Evolutionary conservation across 1,140 invertebrate species (phyloP), one percentile per base, ranked within the genome.

Genomic region (Pteromalus puparum): DNA sequence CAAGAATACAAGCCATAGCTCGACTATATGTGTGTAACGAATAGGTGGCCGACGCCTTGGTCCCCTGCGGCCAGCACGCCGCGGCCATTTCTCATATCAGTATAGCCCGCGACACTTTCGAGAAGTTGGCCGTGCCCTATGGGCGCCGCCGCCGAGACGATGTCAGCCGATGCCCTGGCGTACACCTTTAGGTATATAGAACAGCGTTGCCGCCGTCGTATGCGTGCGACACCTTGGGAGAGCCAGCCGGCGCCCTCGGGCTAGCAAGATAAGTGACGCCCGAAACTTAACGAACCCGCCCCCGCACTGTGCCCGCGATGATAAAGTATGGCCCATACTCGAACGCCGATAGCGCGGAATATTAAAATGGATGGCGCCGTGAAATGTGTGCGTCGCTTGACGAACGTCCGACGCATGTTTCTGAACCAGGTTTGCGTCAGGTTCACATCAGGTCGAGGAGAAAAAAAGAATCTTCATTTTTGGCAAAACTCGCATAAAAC

Each of bases 21-120:
- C 78, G 10, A 82, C 83, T 83, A 34, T 34, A 34, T 34, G 82
- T 81, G 86, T 86, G 86, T 91, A 90, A 91, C 91, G 89, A 90
- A 91, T 90, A 90, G 90, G 86, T 90, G 87, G 89, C 87, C 78
- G 78, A 87, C 84, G 88, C 88, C 88, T 90, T 89, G 89, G 87
- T 89, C 88, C 92, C 92, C 90, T 88, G 89, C 90, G 91, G 92
- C 87, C 89, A 91, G 90, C 92, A 93, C 92, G 92, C 89, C 92
- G 88, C 88, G 89, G 85, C 91, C 91, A 90, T 92, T 92, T 92
- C 92, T 93, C 92, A 92, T 92, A 92, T 92, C 91, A 92, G 92
- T 92, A 91, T 90, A 90, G 90, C 88, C 89, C 76, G 48, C 53
- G 92, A 92, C 92, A 93, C 92, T 91, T 91, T 91, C 86, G 91